Evolutionary conservation across 2,113 vertebrate species (phyloP), one percentile per base, ranked within the genome.

Genomic region (Marmota monax): DNA sequence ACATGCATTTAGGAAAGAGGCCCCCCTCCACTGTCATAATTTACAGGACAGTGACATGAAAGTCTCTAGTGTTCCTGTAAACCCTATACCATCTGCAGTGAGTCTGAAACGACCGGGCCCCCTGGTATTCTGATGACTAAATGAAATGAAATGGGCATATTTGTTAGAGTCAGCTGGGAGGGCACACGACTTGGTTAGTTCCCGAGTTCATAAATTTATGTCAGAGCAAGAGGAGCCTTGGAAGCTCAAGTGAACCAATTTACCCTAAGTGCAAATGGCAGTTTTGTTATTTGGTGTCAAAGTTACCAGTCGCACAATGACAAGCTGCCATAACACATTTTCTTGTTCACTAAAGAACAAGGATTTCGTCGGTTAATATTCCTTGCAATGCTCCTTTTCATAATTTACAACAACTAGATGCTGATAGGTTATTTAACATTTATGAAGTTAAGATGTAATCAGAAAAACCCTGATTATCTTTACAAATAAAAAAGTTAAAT

Each of bases 371-470:
- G 99, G 99, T 99, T 99, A 99, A 99, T 99, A 99, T 99, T 99
- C 99, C 99, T 98, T 97, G 98, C 98, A 98, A 99, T 98, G 98
- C 98, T 98, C 98, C 98, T 99, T 99, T 99, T 99, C 99, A 99
- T 99, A 99, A 99, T 99, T 99, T 99, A 99, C 99, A 99, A 99
- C 99, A 99, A 99, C 99, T 99, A 99, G 99, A 99, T 99, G 99
- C 99, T 99, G 99, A 99, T 99, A 99, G 99, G 99, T 99, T 99
- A 99, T 99, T 99, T 99, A 99, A 99, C 99, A 99, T 99, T 99
- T 99, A 99, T 99, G 99, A 99, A 99, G 99, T 99, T 99, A 99
- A 99, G 99, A 99, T 99, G 99, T 99, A 99, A 99, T 98, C 99
- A 99, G 99, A 99, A 99, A 98, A 98, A 99, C 99, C 99, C 99